These are phyloP conservation scores for Drosophila carrolli DNA, from an alignment of 1,140 invertebrate genomes.

Conservation along the genomic window DNA sequence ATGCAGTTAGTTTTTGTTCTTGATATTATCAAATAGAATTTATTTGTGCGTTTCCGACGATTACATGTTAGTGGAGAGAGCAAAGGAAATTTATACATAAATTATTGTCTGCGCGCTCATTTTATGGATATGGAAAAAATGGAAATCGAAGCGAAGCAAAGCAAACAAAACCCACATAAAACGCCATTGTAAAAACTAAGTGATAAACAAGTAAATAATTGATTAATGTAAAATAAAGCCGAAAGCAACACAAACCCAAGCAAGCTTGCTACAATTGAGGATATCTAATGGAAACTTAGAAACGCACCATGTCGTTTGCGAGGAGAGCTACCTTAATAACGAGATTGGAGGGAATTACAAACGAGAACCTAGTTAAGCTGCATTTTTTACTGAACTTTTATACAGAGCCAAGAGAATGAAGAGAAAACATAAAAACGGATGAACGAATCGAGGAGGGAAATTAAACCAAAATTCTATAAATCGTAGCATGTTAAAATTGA, in stretches of 20 bases:
- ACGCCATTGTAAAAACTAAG: slow-evolving; percentile 84
- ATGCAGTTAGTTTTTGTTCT: slow-evolving; percentile 69
- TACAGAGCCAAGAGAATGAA: slow-evolving; percentile 59
- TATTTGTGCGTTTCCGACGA: slow-evolving; percentile 63
- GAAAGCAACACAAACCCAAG: slow-evolving; percentile 64
- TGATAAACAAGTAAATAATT: slow-evolving; percentile 77
- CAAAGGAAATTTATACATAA: slow-evolving; percentile 33
- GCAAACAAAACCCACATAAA: slow-evolving; percentile 57
- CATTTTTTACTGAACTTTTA: slow-evolving; percentile 84
- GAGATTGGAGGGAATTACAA: slow-evolving; percentile 65
- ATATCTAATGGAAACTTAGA: slow-evolving; percentile 37
- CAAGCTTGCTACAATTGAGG: slow-evolving; percentile 53
- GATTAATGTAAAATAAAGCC: slow-evolving; percentile 70
- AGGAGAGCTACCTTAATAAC: slow-evolving; percentile 44
- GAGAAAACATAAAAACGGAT: slow-evolving; percentile 12
- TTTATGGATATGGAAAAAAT: slow-evolving; percentile 44
- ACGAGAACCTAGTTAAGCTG: slow-evolving; percentile 76
- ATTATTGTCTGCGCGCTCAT: slow-evolving; percentile 62
- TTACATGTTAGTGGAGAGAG: slow-evolving; percentile 34
- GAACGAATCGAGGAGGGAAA: slow-evolving; percentile 23
- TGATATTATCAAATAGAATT: slow-evolving; percentile 59
- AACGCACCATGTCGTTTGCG: slow-evolving; percentile 46
- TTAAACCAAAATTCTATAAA: slow-evolving; percentile 64
- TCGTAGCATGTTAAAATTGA: slow-evolving; percentile 64
- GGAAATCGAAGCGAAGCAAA: slow-evolving; percentile 35